Base-by-base conservation (phyloP, 1,140 invertebrate genomes). In the Hycleus phaleratus region DNA sequence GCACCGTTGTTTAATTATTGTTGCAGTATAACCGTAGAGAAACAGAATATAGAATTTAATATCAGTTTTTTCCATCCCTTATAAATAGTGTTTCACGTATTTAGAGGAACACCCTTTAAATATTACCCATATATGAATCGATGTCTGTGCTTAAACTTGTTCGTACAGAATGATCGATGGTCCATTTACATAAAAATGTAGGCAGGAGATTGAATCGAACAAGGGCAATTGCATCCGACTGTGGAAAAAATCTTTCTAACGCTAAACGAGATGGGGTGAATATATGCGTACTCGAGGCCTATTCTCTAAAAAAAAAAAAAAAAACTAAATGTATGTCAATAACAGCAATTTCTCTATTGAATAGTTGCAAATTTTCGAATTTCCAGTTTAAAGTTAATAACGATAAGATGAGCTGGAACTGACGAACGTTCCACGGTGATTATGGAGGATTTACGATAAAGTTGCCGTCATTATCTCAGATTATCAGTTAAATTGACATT, bases 141-240 rank as follows among this genome's bases (percentile, higher is more conserved):
- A 62, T 62, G 54, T 54, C 46, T 56, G 56, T 62, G 60, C 56
- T 62, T 59, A 56, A 52, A 53, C 47, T 42, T 62, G 60, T 47
- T 38, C 24, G 49, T 46, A 55, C 46, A 46, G 58, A 62, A 62
- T 62, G 60, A 62, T 62, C 60, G 57, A 62, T 61, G 59, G 54
- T 38, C 59, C 44, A 61, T 61, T 61, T 62, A 59, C 60, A 62
- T 62, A 62, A 62, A 62, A 62, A 62, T 62, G 50, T 51, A 54
- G 59, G 42, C 47, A 42, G 45, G 46, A 49, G 58, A 59, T 52
- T 62, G 60, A 59, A 58, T 62, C 51, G 56, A 58, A 62, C 56
- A 59, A 44, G 56, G 54, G 44, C 59, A 61, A 61, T 61, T 55
- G 53, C 47, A 58, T 44, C 52, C 56, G 24, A 25, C 9, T 25